Evolutionary conservation across 2,888 invertebrate genomes (phyloP), one percentile per base, ranked within the genome.

Genomic region (Epirrhoe alternata): DNA sequence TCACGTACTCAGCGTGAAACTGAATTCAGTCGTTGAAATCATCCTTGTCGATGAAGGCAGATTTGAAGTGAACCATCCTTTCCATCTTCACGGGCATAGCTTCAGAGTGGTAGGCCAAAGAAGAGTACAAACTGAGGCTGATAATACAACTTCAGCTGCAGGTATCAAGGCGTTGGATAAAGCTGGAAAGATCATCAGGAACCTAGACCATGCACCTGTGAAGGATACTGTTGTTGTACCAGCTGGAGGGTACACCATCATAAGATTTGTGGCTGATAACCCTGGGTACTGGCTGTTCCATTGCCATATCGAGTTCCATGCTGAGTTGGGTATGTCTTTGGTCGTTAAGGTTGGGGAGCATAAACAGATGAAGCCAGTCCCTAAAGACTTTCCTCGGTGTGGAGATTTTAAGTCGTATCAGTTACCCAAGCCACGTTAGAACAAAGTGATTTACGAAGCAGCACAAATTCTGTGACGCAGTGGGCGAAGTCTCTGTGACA

Each of bases 251-350:
- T 98, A 97, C 71, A 97, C 97, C 0, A 95, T 98, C 47, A 90
- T 98, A 6, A 94, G 98, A 68, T 97, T 98, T 77, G 94, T 96
- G 71, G 98, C 98, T 0, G 94, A 95, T 64, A 98, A 98, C 89
- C 98, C 98, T 75, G 98, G 97, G 10, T 97, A 96, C 78, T 98
- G 98, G 98, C 86, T 98, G 3, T 97, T 98, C 86, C 98, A 98
- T 82, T 98, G 98, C 80, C 98, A 98, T 85, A 96, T 98, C 58
- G 97, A 97, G 79, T 98, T 97, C 81, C 98, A 98, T 81, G 96
- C 97, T 0, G 98, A 98, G 90, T 94, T 98, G 7, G 98, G 98
- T 4, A 98, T 98, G 98, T 96, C 97, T 0, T 81, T 98, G 50
- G 94, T 98, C 0, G 95, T 98, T 65, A 97, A 98, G 88, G 96